These are phyloP conservation scores for Peromyscus maniculatus DNA, from an alignment of 2,113 vertebrate genomes.

Conservation along the genomic window DNA sequence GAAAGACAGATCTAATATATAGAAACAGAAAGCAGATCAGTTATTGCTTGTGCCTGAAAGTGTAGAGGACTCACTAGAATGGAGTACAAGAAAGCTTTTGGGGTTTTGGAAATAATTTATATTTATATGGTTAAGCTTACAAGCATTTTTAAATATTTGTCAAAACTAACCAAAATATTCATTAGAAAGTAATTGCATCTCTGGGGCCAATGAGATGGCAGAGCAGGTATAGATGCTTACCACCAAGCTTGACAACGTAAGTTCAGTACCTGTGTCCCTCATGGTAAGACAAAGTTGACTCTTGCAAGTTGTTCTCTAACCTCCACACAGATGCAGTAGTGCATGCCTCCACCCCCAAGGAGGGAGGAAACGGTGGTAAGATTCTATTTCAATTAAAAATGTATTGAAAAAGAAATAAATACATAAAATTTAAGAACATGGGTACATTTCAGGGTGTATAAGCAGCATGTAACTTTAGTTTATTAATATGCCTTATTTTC, in stretches of 20 bases:
- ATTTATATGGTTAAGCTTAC: neutral
- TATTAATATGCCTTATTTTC: slow-evolving; percentile 2
- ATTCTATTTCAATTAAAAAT: neutral
- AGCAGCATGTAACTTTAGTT: neutral
- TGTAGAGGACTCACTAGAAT: neutral
- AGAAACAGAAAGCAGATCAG: neutral
- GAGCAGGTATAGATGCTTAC: neutral
- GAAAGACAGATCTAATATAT: neutral
- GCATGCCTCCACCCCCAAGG: neutral
- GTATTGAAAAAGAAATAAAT: neutral
- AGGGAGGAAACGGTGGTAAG: neutral
- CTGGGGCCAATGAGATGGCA: neutral
- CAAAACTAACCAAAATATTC: slow-evolving; percentile 36
- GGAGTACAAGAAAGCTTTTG: neutral
- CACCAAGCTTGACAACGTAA: neutral
- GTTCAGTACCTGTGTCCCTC: neutral
- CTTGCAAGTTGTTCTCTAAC: neutral
- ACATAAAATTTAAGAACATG: neutral
- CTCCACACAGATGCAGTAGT: neutral
- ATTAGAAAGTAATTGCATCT: neutral
- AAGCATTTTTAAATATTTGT: neutral
- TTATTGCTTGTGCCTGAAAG: neutral
- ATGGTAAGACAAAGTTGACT: neutral
- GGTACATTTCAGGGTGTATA: neutral
- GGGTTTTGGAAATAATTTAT: slow-evolving; percentile 35